These are phyloP conservation scores for Rana temporaria DNA, from an alignment of 2,113 vertebrate genomes.

Conservation along the genomic window DNA sequence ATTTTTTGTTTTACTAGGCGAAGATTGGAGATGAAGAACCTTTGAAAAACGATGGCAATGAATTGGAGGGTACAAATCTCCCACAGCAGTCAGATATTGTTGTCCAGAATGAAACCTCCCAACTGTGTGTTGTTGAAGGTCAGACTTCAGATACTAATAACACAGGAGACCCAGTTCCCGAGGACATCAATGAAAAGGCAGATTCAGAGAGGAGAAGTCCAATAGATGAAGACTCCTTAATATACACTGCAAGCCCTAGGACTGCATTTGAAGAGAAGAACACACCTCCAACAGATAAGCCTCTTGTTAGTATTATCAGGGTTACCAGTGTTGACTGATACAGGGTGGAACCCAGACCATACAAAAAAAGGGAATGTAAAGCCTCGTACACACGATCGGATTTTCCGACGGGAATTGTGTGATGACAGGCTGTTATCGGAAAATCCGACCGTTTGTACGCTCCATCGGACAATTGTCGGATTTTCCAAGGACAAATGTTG, in stretches of 20 bases:
- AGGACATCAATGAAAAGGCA: not conserved
- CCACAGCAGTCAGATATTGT: not conserved
- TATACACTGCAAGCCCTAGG: constrained; percentile 72
- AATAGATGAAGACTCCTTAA: constrained; percentile 63
- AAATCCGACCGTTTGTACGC: no score
- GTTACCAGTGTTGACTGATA: not conserved
- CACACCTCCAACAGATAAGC: constrained; percentile 57
- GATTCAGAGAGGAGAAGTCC: not conserved
- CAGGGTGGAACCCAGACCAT: no score
- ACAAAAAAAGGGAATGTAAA: no score
- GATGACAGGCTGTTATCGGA: no score
- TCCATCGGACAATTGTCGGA: no score
- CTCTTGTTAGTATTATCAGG: constrained; percentile 75
- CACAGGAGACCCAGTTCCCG: not conserved
- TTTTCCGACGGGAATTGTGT: no score
- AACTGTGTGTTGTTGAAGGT: not conserved
- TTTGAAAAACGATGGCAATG: not conserved
- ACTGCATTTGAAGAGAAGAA: constrained; percentile 66
- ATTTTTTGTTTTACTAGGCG: not conserved
- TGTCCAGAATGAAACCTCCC: not conserved
- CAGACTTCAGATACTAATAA: not conserved
- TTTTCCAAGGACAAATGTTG: no score
- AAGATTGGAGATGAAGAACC: not conserved
- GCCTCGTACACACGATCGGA: no score
- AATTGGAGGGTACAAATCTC: not conserved